These are phyloP conservation scores for Crotalus horridus DNA, from an alignment of 2,113 vertebrate species.

Conservation along the genomic window DNA sequence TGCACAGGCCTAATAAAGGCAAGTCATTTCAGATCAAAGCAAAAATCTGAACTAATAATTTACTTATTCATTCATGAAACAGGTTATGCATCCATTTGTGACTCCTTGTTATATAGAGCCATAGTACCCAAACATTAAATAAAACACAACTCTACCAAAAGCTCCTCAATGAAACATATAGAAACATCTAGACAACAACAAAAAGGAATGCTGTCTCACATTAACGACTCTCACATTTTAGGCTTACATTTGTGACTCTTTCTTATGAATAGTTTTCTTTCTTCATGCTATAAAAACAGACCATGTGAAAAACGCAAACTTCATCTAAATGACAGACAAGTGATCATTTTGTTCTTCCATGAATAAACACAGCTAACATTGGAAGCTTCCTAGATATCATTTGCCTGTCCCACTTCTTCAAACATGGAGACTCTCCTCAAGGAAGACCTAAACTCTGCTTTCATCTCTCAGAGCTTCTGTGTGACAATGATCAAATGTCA, in stretches of 20 bases:
- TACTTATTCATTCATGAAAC: background rate
- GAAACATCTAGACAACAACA: background rate
- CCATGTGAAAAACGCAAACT: constrained; percentile 37
- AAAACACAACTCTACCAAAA: background rate
- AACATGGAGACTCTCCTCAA: constrained; percentile 53
- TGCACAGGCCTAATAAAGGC: background rate
- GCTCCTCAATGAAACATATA: background rate
- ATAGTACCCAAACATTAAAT: background rate
- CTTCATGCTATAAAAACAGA: constrained; percentile 18
- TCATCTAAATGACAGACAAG: constrained; percentile 47
- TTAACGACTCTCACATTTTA: background rate
- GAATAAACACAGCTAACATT: constrained; percentile 23
- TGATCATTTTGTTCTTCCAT: constrained; percentile 34
- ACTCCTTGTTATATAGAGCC: background rate
- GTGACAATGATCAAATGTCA: constrained; percentile 77
- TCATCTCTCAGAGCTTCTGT: constrained; percentile 63
- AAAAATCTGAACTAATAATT: background rate
- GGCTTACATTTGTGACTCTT: background rate
- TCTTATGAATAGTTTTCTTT: background rate
- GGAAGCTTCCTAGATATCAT: constrained; percentile 49
- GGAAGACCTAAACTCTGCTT: constrained; percentile 54
- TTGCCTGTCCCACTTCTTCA: constrained; percentile 43
- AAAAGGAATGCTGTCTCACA: background rate
- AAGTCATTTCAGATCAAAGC: background rate
- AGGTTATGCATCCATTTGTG: background rate